Conservation (phyloP, 2,797 vertebrate species). For the Mycteria americana region DNA sequence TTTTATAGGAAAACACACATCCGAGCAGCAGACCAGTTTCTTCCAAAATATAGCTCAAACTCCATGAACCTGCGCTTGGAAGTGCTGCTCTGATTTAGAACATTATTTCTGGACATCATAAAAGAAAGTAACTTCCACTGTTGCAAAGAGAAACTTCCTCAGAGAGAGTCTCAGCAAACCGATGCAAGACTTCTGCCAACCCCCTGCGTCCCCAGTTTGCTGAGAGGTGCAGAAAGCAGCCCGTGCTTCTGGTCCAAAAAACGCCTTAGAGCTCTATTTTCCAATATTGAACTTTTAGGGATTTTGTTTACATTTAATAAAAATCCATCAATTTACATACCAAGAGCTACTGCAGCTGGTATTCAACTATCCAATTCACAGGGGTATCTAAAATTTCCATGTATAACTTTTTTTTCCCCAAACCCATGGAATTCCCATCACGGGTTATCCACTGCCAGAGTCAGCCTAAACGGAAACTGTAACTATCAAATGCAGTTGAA, state of each 20-base stretch:
- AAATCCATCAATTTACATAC: background rate
- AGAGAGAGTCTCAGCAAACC: background rate
- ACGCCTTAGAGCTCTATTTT: background rate
- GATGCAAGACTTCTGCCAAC: background rate
- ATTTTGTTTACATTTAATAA: constrained; percentile 17
- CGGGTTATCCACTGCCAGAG: background rate
- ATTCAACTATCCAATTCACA: background rate
- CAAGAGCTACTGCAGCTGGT: background rate
- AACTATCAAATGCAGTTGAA: background rate
- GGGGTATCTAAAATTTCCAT: background rate
- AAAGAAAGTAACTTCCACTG: background rate
- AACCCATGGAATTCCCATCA: background rate
- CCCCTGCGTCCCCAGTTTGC: background rate
- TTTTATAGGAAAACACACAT: background rate
- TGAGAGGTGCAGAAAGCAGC: background rate
- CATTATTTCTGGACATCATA: background rate
- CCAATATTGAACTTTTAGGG: background rate
- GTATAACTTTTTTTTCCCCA: background rate
- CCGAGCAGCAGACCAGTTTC: background rate
- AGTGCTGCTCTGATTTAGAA: background rate
- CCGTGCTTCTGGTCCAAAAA: background rate
- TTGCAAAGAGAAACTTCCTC: background rate
- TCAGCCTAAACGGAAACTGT: background rate
- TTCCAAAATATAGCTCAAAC: background rate
- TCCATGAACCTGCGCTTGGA: background rate